Conservation (phyloP, 2,888 invertebrate species). For the Notodromas monacha region DNA sequence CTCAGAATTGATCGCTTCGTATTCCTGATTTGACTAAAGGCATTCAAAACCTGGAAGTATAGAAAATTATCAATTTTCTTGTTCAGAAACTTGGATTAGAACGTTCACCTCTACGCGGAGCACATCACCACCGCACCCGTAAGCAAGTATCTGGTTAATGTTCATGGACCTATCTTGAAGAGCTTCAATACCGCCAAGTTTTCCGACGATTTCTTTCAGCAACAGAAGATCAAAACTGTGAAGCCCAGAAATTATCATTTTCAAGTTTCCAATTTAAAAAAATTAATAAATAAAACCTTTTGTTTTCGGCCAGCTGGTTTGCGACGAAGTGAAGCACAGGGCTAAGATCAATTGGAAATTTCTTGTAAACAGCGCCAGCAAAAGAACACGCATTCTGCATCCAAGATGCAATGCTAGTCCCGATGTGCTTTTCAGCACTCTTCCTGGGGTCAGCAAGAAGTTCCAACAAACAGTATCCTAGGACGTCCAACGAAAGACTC, state of each 20-base stretch:
- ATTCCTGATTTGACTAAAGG: slow-evolving; percentile 82
- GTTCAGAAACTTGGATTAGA: slow-evolving; percentile 6
- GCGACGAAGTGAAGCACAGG: slow-evolving; percentile 85
- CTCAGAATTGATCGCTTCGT: slow-evolving; percentile 78
- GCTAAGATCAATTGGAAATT: slow-evolving; percentile 77
- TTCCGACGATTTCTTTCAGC: slow-evolving; percentile 84
- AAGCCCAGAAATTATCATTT: too few relatives aligned
- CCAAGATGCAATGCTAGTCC: slow-evolving; percentile 71
- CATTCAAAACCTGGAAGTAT: too few relatives aligned
- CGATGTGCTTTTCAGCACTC: slow-evolving; percentile 45
- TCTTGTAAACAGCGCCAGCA: slow-evolving; percentile 81
- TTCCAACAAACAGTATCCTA: slow-evolving; percentile 80
- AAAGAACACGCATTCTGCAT: slow-evolving; percentile 76
- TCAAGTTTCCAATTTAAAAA: too few relatives aligned
- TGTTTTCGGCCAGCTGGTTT: slow-evolving; percentile 78
- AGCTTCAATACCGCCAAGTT: slow-evolving; percentile 96
- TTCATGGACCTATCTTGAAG: slow-evolving; percentile 84
- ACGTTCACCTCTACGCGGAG: slow-evolving; percentile 13
- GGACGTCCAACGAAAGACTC: slow-evolving; percentile 69
- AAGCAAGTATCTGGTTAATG: slow-evolving; percentile 71
- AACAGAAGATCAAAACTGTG: slow-evolving; percentile 29
- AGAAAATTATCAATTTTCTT: slow-evolving; percentile 9
- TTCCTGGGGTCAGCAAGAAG: slow-evolving; percentile 39
- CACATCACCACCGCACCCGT: too few relatives aligned
- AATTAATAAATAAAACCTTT: slow-evolving; percentile 54